Base-by-base conservation (phyloP, 2,113 vertebrate genomes). In the Zosterops japonicus region DNA sequence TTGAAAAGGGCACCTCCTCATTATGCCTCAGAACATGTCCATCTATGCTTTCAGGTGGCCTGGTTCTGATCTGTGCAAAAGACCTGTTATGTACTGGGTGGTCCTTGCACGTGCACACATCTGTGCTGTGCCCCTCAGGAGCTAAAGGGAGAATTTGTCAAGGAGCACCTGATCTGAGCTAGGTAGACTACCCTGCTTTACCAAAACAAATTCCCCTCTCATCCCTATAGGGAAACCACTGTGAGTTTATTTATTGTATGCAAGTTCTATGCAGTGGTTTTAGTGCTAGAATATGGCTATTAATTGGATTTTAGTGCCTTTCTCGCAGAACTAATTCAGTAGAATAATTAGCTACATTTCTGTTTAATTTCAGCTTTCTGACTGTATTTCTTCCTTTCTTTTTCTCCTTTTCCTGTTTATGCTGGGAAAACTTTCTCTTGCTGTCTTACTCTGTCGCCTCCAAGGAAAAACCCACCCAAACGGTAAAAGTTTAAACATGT, bases 401-500 rank as follows among this genome's bases (percentile, higher is more conserved):
- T 93, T 88, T 87, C 80, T 96, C 67, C 74, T 77, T 88, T 72
- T 92, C 39, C 95, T 96, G 81, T 93, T 96, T 76, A 75, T 85
- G 87, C 95, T 97, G 91, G 97, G 94, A 96, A 96, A 94, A 96
- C 94, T 94, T 78, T 96, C 90, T 95, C 92, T 97, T 97, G 87
- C 93, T 97, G 90, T 94, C 86, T 92, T 88, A 78, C 75, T 96
- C 93, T 98, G 82, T 96, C 81, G 39, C 87, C 96, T 97, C 85
- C 89, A 98, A 98, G 98, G 97, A 98, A 98, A 98, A 98, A 63
- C 60, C 98, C 98, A 81, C 98, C 98, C 59, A 98, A 98, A 98
- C 98, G 98, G 98, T 98, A 98, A 98, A 90, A 68, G 46, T 75
- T 91, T 74, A 44, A 80, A 55, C 5, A 2, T 18, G 25, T 81